Conservation (phyloP, 2,888 invertebrate species). For the Cheilosia pagana region DNA sequence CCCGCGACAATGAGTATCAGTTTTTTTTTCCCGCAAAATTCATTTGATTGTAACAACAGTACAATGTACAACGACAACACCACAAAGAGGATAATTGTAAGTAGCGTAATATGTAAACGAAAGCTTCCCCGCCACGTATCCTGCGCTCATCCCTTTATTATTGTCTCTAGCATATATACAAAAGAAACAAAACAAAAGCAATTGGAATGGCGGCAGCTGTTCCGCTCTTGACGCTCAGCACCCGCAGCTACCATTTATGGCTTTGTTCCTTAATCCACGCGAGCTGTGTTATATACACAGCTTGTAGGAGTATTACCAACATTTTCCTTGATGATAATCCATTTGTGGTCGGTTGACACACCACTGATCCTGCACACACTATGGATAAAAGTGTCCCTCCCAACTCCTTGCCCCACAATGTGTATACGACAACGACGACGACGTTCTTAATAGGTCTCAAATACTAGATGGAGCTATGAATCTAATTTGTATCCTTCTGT, state of each 20-base stretch:
- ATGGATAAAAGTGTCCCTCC: constrained; percentile 19
- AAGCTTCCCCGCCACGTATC: constrained; percentile 55
- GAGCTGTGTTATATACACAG: constrained; percentile 12
- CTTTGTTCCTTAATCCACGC: constrained; percentile 64
- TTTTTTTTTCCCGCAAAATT: constrained; percentile 48
- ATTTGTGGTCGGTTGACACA: constrained; percentile 72
- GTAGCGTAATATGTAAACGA: constrained; percentile 66
- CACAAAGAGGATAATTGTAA: constrained; percentile 56
- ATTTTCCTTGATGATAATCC: constrained; percentile 70
- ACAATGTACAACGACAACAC: constrained; percentile 8
- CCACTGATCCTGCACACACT: constrained; percentile 48
- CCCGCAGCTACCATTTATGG: constrained; percentile 52
- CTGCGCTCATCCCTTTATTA: constrained; percentile 14
- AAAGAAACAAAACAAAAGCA: constrained; percentile 27
- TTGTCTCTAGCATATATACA: background rate
- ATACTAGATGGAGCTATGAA: constrained; percentile 70
- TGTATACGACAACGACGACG: background rate
- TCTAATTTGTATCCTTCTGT: constrained; percentile 74
- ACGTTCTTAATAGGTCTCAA: constrained; percentile 68
- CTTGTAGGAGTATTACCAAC: constrained; percentile 32
- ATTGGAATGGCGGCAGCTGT: constrained; percentile 67
- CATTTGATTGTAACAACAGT: constrained; percentile 47
- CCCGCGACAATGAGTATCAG: constrained; percentile 55
- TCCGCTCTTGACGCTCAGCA: constrained; percentile 46
- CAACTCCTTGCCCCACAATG: background rate